Evolutionary conservation across 2,888 invertebrate genomes (phyloP).

Genomic region (Marasmarcha lunaedactyla): DNA sequence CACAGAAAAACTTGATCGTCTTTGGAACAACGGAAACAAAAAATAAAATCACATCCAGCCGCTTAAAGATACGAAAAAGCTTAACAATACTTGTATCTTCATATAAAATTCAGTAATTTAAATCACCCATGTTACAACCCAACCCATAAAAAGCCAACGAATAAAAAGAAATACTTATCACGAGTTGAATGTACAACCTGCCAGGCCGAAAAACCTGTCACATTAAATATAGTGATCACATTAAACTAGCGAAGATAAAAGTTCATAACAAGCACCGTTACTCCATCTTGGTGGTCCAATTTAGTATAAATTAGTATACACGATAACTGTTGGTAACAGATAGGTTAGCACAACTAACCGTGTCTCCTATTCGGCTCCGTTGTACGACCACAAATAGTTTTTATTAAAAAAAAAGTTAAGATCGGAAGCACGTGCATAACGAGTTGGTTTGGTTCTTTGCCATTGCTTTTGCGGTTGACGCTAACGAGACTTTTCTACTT

Average conservation of each 20-base stretch:
- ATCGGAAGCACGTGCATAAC: not conserved
- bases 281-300: constrained; percentile 1
- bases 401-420: not conserved
- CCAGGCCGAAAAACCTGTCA: not conserved
- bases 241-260: constrained; percentile 1
- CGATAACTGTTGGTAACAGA: not conserved
- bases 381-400: not conserved
- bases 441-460: not conserved
- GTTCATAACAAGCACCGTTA: constrained; percentile 1
- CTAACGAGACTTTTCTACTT: not conserved
- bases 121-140: too few species aligned
- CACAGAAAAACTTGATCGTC: not conserved
- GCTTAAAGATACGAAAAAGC: not conserved
- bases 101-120: too few species aligned
- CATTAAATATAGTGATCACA: not conserved
- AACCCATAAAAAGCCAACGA: too few species aligned
- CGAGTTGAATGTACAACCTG: too few species aligned
- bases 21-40: not conserved
- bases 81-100: not conserved
- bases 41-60: not conserved
- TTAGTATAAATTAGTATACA: not conserved
- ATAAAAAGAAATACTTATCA: too few species aligned
- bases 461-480: not conserved
- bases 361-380: not conserved
- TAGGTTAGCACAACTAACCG: not conserved